Evolutionary conservation across 2,797 vertebrate genomes (phyloP).

Genomic region (Schizopygopsis pylzovi): DNA sequence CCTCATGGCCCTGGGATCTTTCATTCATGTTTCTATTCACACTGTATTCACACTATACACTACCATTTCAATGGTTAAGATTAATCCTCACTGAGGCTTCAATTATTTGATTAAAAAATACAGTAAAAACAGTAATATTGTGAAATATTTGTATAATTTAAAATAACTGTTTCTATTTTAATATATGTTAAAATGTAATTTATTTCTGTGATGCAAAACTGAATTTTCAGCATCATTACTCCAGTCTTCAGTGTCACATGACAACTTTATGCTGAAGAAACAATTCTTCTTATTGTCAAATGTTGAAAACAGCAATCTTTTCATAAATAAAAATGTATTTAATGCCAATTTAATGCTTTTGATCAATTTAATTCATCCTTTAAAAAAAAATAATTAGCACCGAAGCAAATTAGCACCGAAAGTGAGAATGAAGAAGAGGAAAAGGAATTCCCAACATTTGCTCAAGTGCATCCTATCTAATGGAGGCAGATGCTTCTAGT

Average conservation of each 20-base stretch:
- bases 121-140: background rate
- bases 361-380: background rate
- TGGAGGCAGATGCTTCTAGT: constrained; percentile 69
- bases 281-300: background rate
- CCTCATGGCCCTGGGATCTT: background rate
- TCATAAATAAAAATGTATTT: background rate
- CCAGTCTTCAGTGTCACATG: background rate
- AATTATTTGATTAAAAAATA: background rate
- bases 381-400: background rate
- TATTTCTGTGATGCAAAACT: background rate
- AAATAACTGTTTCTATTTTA: background rate
- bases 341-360: background rate
- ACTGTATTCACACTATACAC: background rate
- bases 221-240: background rate
- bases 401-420: background rate
- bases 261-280: background rate
- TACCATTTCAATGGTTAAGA: background rate
- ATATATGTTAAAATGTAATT: background rate
- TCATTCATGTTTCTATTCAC: background rate
- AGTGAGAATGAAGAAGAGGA: background rate
- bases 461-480: constrained; percentile 56
- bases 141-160: background rate
- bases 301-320: background rate
- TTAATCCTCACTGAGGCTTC: background rate
- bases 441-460: constrained; percentile 2